phyloP scores from a whole-genome alignment of 2,888 invertebrate genomes.

The Dicyrtoma fusca region DNA sequence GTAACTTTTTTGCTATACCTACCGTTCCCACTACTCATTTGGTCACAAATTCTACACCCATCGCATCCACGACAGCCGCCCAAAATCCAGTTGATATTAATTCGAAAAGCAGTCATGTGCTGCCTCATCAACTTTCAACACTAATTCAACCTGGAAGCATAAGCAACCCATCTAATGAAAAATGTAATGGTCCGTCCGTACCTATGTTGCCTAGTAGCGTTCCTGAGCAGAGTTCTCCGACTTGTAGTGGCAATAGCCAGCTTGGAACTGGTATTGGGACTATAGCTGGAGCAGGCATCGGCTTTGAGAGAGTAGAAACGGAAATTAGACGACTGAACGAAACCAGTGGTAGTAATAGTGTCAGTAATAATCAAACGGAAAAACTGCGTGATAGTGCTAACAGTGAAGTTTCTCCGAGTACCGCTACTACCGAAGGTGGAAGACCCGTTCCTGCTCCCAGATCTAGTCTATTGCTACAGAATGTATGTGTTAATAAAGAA shows the following conservation, averaged over 20 bases:
- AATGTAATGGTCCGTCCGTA: too few species aligned
- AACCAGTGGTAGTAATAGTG: too few species aligned
- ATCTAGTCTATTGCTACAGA: conserved; percentile 42
- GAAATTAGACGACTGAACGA: conserved; percentile 38
- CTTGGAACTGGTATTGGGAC: too few species aligned
- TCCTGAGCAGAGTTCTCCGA: too few species aligned
- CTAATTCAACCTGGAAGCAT: neutral
- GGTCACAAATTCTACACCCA: neutral
- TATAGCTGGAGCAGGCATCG: conserved; percentile 20
- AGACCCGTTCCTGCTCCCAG: conserved; percentile 53
- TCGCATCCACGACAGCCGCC: neutral
- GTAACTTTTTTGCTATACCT: conserved; percentile 42
- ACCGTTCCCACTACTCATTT: conserved; percentile 41
- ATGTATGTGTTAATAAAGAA: conserved; percentile 8
- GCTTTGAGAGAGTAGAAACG: conserved; percentile 45
- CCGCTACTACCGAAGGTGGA: neutral
- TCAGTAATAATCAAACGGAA: too few species aligned
- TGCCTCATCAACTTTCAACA: neutral
- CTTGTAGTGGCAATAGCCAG: too few species aligned
- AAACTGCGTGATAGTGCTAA: too few species aligned
- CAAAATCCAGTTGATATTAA: conserved; percentile 3
- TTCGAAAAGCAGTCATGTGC: neutral
- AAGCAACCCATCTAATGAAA: too few species aligned
- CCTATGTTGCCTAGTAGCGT: too few species aligned
- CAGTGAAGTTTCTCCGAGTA: too few species aligned